Conservation (phyloP, 2,797 vertebrate species). For the Xenentodon cancila region DNA sequence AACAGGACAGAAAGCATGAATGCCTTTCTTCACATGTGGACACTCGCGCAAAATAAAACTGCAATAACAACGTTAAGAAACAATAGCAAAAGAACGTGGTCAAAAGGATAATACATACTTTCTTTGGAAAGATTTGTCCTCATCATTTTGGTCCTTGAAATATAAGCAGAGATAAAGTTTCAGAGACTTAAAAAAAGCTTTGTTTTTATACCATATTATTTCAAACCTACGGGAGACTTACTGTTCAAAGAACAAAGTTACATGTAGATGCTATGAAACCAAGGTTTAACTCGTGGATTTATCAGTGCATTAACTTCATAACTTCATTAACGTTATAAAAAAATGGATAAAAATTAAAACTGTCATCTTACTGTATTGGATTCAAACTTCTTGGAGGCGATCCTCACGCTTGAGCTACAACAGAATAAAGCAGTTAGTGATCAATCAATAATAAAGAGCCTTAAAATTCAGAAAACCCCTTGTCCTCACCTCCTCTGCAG, state of each 20-base stretch:
- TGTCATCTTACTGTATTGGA: constrained; percentile 61
- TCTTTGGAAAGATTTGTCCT: constrained; percentile 77
- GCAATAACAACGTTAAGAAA: not conserved
- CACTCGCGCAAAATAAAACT: not conserved
- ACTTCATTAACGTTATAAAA: not conserved
- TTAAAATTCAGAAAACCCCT: not conserved
- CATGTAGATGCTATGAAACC: not conserved
- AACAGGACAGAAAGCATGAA: not conserved
- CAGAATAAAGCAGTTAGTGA: constrained; percentile 9
- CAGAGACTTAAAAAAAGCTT: not conserved
- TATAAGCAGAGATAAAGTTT: constrained; percentile 14
- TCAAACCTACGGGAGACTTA: not conserved
- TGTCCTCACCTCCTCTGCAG: constrained; percentile 77
- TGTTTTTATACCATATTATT: not conserved
- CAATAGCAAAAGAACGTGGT: not conserved
- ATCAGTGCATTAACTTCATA: not conserved
- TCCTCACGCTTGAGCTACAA: constrained; percentile 77
- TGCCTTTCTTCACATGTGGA: not conserved
- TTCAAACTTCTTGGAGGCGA: constrained; percentile 74
- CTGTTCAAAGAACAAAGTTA: too few relatives aligned
- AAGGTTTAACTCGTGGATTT: not conserved
- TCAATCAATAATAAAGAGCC: not conserved
- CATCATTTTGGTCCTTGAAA: constrained; percentile 67
- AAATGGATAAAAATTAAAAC: not conserved
- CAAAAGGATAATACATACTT: constrained; percentile 67